phyloP scores from a whole-genome alignment of 2,797 vertebrate species.

The Paedocypris micromegethes region DNA sequence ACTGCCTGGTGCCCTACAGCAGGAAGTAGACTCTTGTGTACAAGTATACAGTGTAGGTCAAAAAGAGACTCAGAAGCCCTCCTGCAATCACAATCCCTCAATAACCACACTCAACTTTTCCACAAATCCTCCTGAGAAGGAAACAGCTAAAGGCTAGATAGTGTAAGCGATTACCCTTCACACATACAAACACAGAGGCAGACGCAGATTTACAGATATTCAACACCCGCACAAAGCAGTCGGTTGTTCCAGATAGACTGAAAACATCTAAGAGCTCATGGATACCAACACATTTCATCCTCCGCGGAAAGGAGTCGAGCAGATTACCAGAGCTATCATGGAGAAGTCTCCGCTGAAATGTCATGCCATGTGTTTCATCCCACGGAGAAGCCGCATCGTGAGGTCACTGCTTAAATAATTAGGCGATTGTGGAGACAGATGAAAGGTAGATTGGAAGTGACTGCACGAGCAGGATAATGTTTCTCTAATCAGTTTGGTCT shows the following conservation, averaged over 20 bases:
- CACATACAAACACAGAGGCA: constrained; percentile 15
- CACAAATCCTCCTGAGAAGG: constrained; percentile 64
- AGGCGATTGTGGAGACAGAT: constrained; percentile 80
- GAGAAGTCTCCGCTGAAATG: constrained; percentile 49
- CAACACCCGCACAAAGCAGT: constrained; percentile 10
- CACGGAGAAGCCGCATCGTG: constrained; percentile 73
- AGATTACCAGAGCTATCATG: constrained; percentile 38
- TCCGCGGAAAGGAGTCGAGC: constrained; percentile 58
- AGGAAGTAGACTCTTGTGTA: constrained; percentile 69
- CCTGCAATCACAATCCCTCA: constrained; percentile 79
- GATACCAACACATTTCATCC: constrained; percentile 35
- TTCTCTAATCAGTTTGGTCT: constrained; percentile 81
- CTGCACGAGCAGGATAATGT: constrained; percentile 80
- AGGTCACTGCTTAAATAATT: constrained; percentile 81
- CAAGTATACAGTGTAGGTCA: constrained; percentile 65
- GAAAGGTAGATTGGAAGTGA: constrained; percentile 83
- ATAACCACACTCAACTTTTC: constrained; percentile 70
- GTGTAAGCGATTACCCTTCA: constrained; percentile 33
- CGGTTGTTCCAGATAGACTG: constrained; percentile 6
- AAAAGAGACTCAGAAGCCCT: constrained; percentile 74
- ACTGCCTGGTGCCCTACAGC: constrained; percentile 69
- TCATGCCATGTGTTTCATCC: constrained; percentile 74
- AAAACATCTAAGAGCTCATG: constrained; percentile 29
- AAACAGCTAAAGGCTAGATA: constrained; percentile 59
- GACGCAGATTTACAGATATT: constrained; percentile 23